Evolutionary conservation across 2,797 vertebrate genomes (phyloP).

Genomic region (Moxostoma hubbsi): DNA sequence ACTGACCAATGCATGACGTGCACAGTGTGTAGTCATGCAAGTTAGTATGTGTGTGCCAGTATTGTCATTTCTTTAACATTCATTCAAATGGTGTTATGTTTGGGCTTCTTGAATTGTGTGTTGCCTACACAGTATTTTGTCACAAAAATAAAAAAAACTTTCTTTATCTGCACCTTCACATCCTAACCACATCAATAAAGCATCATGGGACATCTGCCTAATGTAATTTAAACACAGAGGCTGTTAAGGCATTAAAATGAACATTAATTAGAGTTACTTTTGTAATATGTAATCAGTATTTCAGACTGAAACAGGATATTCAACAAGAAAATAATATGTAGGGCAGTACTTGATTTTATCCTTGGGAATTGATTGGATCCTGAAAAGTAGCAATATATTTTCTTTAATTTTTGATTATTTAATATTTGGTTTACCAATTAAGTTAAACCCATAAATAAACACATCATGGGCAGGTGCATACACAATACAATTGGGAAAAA

Average conservation of each 20-base stretch:
- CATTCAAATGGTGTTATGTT: slow-evolving; percentile 1
- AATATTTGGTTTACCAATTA: no score
- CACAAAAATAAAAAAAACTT: background rate
- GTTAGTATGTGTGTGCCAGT: slow-evolving; percentile 17
- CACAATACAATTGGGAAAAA: no score
- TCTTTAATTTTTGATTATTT: no score
- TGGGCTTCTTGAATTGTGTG: background rate
- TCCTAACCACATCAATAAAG: slow-evolving; percentile 7
- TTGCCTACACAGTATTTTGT: background rate
- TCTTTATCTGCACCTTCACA: background rate
- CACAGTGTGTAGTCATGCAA: slow-evolving; percentile 12
- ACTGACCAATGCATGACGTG: background rate
- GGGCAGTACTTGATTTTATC: no score
- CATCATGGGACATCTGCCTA: slow-evolving; percentile 1
- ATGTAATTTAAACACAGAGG: background rate
- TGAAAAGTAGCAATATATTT: no score
- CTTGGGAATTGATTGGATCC: no score
- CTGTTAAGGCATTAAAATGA: background rate
- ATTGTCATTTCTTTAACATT: slow-evolving; percentile 19
- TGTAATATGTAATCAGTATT: no score
- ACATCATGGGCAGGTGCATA: no score
- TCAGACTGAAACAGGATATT: no score
- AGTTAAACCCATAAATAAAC: no score
- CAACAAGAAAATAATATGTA: no score
- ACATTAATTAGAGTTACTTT: no score